Percentiles rank a stretch among this genome's conserved stretches.
phyloP scores from a whole-genome alignment of 2,797 vertebrate genomes.

The Amazonetta brasiliensis region DNA sequence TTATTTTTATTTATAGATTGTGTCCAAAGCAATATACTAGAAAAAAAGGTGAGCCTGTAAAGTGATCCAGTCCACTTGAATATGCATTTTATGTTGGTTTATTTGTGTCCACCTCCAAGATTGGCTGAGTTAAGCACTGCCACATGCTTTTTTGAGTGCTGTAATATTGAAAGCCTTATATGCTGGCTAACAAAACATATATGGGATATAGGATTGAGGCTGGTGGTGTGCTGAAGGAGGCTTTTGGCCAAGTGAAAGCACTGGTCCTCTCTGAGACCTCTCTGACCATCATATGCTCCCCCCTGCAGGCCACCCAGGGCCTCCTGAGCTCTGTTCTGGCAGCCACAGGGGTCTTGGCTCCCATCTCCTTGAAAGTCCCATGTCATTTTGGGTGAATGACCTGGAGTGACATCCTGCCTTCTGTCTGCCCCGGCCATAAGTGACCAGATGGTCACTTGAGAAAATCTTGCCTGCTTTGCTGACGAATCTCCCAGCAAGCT shows the following conservation, averaged over 20 bases:
- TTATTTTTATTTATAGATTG: background rate
- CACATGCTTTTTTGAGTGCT: background rate
- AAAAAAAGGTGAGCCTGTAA: background rate
- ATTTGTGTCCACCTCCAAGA: background rate
- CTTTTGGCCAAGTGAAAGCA: background rate
- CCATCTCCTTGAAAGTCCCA: background rate
- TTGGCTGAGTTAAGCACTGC: background rate
- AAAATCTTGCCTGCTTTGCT: background rate
- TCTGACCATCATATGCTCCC: background rate
- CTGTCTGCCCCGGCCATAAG: background rate
- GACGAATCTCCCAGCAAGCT: background rate
- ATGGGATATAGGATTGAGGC: background rate
- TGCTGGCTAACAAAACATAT: background rate
- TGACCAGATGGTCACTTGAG: background rate
- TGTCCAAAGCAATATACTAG: background rate
- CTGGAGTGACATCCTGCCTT: background rate
- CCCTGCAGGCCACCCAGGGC: background rate
- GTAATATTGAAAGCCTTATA: background rate
- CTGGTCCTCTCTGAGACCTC: background rate
- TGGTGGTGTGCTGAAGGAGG: background rate
- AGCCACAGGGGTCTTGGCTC: background rate
- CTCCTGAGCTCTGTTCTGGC: background rate
- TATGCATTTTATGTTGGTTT: background rate
- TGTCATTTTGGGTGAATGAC: rapidly evolving
- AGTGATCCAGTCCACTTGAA: background rate